Evolutionary conservation across 2,888 invertebrate genomes (phyloP).

Genomic region (Netelia melanura): DNA sequence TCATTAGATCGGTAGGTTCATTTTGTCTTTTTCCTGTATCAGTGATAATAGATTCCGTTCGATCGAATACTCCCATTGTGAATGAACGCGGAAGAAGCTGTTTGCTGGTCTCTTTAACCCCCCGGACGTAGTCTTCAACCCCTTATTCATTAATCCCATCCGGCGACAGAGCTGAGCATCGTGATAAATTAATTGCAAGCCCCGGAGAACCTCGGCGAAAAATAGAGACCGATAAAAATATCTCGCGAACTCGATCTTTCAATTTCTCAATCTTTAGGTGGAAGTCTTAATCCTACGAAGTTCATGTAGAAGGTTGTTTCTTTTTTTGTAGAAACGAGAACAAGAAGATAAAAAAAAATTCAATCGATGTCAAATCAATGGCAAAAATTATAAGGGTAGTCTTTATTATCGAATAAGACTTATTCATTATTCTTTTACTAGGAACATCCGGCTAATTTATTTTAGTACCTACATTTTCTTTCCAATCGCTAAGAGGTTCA

Average conservation of each 20-base stretch:
- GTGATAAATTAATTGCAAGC: slow-evolving; percentile 17
- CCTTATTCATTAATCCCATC: slow-evolving; percentile 7
- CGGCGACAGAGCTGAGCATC: background rate
- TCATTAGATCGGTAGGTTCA: background rate
- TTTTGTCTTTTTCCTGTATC: background rate
- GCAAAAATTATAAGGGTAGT: too few species aligned
- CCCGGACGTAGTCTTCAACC: slow-evolving; percentile 1
- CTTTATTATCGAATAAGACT: too few species aligned
- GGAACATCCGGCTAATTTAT: too few species aligned
- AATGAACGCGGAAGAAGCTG: slow-evolving; percentile 26
- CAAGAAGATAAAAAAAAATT: too few species aligned
- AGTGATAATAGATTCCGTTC: slow-evolving; percentile 40
- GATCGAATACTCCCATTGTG: slow-evolving; percentile 15
- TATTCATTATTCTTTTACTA: too few species aligned
- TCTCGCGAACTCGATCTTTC: background rate
- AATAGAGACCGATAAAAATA: background rate
- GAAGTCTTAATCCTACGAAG: background rate
- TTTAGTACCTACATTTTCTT: too few species aligned
- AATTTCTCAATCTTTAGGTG: background rate
- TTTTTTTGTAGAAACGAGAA: too few species aligned
- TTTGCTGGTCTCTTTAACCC: background rate
- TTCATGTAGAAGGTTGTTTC: too few species aligned
- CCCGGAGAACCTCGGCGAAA: background rate
- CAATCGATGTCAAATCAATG: too few species aligned
- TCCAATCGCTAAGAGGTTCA: too few species aligned